phyloP scores from a whole-genome alignment of 1,140 invertebrate genomes.

The Lepidurus couesii region DNA sequence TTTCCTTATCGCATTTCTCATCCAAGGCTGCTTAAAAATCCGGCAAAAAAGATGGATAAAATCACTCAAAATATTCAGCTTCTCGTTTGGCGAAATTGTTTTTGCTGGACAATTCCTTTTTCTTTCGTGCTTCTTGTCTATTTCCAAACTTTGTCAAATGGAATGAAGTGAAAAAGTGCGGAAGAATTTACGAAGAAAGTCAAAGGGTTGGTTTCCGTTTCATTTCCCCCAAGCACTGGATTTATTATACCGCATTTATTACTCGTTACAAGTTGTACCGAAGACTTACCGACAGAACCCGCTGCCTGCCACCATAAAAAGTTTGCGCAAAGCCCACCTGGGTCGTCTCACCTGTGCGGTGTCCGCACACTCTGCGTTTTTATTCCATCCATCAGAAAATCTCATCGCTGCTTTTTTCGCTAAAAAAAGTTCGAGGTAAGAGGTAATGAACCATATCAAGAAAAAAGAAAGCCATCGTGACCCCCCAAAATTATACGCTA shows the following conservation, averaged over 20 bases:
- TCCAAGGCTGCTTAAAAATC: too few species aligned
- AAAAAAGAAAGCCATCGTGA: background rate
- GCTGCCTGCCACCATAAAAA: background rate
- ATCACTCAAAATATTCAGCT: too few species aligned
- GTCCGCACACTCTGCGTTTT: background rate
- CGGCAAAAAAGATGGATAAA: too few species aligned
- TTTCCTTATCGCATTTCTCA: too few species aligned
- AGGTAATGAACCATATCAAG: background rate
- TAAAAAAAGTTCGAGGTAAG: background rate
- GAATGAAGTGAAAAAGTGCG: too few species aligned
- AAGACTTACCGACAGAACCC: background rate
- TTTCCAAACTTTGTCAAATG: too few species aligned
- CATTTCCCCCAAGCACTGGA: background rate
- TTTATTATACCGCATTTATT: background rate
- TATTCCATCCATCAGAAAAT: background rate
- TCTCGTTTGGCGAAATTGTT: too few species aligned
- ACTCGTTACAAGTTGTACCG: background rate
- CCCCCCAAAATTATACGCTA: background rate
- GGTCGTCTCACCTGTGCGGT: background rate
- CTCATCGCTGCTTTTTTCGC: background rate
- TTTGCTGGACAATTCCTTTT: too few species aligned
- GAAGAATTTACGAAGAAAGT: too few species aligned
- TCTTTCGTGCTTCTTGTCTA: too few species aligned
- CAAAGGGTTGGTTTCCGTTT: too few species aligned
- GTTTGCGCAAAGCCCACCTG: constrained; percentile 12